Percentiles rank a stretch among this genome's conserved stretches.
phyloP scores from a whole-genome alignment of 1,140 invertebrate genomes.

The Sitophilus oryzae region DNA sequence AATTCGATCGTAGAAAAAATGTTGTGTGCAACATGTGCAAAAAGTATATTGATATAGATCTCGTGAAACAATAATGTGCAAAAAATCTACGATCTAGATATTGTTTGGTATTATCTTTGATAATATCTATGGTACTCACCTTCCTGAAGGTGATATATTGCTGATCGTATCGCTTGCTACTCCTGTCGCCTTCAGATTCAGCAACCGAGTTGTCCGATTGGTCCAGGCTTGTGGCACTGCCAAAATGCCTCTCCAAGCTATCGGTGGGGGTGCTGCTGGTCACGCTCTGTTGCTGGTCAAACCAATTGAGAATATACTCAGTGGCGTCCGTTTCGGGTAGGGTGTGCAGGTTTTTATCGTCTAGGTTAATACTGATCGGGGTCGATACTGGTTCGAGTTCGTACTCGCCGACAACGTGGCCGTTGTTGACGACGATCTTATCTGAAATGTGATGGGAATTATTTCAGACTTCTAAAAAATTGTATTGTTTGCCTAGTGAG shows the following conservation, averaged over 20 bases:
- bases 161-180: conserved; percentile 13
- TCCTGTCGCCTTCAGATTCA: conserved; percentile 27
- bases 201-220: conserved; percentile 25
- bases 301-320: conserved; percentile 41
- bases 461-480: too few relatives aligned
- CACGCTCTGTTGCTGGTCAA: conserved; percentile 24
- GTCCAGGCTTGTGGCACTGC: conserved; percentile 15
- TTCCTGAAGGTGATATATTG: conserved; percentile 30
- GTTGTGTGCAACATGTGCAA: too few relatives aligned
- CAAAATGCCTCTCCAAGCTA: conserved; percentile 1
- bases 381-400: conserved; percentile 31
- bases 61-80: too few relatives aligned
- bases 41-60: too few relatives aligned
- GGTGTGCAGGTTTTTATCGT: conserved; percentile 25
- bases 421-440: conserved; percentile 55
- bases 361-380: conserved; percentile 24
- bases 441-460: too few relatives aligned
- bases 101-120: too few relatives aligned
- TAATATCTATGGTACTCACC: conserved; percentile 10
- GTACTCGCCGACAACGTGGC: conserved; percentile 55
- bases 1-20: too few relatives aligned
- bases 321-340: conserved; percentile 34
- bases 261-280: background rate
- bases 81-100: too few relatives aligned
- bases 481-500: too few relatives aligned